These are phyloP conservation scores for Leuctra nigra DNA, from an alignment of 2,888 invertebrate species.

Conservation along the genomic window DNA sequence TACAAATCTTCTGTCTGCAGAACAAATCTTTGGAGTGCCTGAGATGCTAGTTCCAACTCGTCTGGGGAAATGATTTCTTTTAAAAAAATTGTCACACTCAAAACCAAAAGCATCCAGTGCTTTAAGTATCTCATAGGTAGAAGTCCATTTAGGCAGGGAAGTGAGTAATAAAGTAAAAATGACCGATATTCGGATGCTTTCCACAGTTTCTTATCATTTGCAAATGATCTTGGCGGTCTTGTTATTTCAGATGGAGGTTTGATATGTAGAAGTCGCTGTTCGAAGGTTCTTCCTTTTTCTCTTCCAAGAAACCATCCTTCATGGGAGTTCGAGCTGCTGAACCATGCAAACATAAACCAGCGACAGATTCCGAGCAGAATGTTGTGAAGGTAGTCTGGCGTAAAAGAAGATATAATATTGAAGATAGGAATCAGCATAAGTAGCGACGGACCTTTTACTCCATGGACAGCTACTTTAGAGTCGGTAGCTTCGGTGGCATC, in stretches of 20 bases:
- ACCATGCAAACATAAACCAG: conserved; percentile 4
- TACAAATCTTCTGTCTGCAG: background rate
- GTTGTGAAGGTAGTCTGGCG: conserved; percentile 16
- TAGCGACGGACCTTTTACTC: background rate
- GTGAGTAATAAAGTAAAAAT: no score
- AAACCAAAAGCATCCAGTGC: conserved; percentile 16
- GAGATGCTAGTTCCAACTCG: background rate
- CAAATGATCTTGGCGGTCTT: conserved; percentile 3
- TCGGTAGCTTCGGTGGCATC: background rate
- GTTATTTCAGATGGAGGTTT: conserved; percentile 7
- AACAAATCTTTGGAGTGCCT: background rate
- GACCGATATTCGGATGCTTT: no score
- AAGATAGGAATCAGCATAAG: background rate
- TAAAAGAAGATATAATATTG: background rate
- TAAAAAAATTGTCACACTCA: background rate
- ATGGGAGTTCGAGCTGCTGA: background rate
- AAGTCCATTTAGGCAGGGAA: no score
- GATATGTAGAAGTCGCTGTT: background rate
- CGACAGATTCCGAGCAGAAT: conserved; percentile 7
- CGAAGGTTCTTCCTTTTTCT: background rate
- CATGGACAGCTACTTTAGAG: background rate
- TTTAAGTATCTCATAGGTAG: no score
- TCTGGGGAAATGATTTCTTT: background rate
- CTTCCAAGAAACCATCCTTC: conserved; percentile 11
- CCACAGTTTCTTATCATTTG: conserved; percentile 7